A percentile compares a stretch with the other conserved stretches of the same genome.
Conservation (phyloP, 2,113 vertebrate species). For the Megalops atlanticus region DNA sequence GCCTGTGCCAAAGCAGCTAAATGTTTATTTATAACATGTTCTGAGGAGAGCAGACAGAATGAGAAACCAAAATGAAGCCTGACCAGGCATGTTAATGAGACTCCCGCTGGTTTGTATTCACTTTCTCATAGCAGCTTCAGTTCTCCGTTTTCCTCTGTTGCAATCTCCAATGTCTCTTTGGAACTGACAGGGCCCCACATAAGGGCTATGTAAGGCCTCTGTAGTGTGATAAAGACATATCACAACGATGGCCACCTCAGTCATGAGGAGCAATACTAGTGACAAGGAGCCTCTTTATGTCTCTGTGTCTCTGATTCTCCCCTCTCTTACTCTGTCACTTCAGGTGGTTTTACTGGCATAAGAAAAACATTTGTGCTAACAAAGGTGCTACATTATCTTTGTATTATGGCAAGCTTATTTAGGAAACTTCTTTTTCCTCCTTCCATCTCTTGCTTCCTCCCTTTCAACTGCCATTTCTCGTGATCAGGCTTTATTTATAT, state of each 20-base stretch:
- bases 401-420: too few species aligned
- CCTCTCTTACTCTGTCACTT: neutral
- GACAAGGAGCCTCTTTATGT: neutral
- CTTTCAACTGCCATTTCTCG: slow-evolving; percentile 21
- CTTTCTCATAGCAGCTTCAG: neutral
- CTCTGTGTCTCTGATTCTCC: neutral
- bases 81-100: slow-evolving; percentile 24
- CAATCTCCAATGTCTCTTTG: neutral
- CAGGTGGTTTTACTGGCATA: too few species aligned
- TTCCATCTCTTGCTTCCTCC: neutral
- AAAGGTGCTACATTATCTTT: too few species aligned
- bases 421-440: neutral
- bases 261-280: neutral
- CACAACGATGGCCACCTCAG: neutral
- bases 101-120: neutral
- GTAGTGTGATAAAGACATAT: neutral
- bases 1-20: slow-evolving; percentile 69
- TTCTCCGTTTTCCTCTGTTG: neutral
- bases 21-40: slow-evolving; percentile 70
- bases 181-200: neutral
- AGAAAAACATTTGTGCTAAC: too few species aligned
- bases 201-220: neutral
- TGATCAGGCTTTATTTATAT: neutral
- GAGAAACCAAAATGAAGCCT: slow-evolving; percentile 49
- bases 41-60: slow-evolving; percentile 58